These are phyloP conservation scores for Acanthacorydalis orientalis DNA, from an alignment of 2,888 invertebrate species.

Conservation along the genomic window DNA sequence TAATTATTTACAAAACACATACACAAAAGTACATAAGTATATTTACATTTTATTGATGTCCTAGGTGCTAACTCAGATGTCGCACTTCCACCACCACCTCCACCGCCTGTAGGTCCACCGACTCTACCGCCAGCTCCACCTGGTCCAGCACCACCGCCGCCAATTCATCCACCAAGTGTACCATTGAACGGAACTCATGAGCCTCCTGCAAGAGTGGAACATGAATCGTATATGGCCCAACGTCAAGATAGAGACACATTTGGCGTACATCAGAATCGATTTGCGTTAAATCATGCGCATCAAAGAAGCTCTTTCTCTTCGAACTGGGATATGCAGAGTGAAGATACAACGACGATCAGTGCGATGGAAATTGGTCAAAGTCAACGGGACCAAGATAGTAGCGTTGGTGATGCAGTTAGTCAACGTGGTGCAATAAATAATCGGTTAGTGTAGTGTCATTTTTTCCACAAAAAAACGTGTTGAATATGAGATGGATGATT, in stretches of 20 bases:
- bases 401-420: neutral
- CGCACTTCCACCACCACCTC: slow-evolving; percentile 34
- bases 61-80: slow-evolving; percentile 10
- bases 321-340: slow-evolving; percentile 26
- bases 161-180: slow-evolving; percentile 30
- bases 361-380: neutral
- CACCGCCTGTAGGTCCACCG: slow-evolving; percentile 40
- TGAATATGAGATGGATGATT: too few species aligned
- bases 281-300: slow-evolving; percentile 17
- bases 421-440: neutral
- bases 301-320: slow-evolving; percentile 27
- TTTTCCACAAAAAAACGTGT: too few species aligned
- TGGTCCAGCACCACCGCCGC: slow-evolving; percentile 41
- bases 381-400: slow-evolving; percentile 3
- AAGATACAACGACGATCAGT: neutral
- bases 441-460: neutral
- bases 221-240: slow-evolving; percentile 45
- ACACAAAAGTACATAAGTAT: too few species aligned
- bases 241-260: slow-evolving; percentile 56
- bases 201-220: slow-evolving; percentile 49
- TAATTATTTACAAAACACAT: too few species aligned
- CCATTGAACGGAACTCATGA: slow-evolving; percentile 25
- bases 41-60: too few species aligned
- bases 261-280: slow-evolving; percentile 47
- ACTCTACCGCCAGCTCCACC: slow-evolving; percentile 42